Evolutionary conservation across 2,888 invertebrate species (phyloP), one percentile per base, ranked within the genome.

Genomic region (Brachylomia viminalis): DNA sequence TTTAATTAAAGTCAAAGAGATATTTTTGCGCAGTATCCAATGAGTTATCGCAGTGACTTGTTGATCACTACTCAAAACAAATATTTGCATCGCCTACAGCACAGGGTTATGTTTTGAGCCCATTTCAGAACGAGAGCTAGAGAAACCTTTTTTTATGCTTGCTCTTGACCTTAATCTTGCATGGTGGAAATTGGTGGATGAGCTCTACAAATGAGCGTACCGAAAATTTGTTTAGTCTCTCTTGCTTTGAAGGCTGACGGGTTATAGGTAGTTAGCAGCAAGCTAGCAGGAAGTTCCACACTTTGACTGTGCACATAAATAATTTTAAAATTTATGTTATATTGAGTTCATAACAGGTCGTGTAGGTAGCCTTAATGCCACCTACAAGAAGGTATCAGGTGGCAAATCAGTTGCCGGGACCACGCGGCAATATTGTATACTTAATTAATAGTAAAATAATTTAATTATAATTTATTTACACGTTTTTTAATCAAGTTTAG

Each of bases 391-490:
- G 13, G 13, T 72, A 23, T 27, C 38, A 4, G 11, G 4, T 69
- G n/a, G n/a, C 30, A 30, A 49, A 42, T 38, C 1, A 66, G 10
- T 45, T 69, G 83, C 86, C 73, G 83, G 83, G 83, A 82, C 62
- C 47, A 65, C 45, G 67, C 77, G 78, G 83, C 83, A 83, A 83
- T 83, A 82, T 85, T 30, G 27, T 67, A 71, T 68, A 82, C 59
- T 49, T 47, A 84, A 61, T 64, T 33, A 54, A n/a, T 38, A 52
- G 17, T 7, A 47, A 62, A 61, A 56, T 70, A 49, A 45, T 65
- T 30, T 42, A 67, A 70, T 72, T 73, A 33, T 42, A 30, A 80
- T 84, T 77, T 71, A 85, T 73, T 72, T 71, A 82, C 56, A 73
- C n/a, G n/a, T 64, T 67, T 45, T 74, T 72, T 59, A 47, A 45